These are phyloP conservation scores for Drosophila monieri DNA, from an alignment of 2,888 invertebrate species.

Conservation along the genomic window DNA sequence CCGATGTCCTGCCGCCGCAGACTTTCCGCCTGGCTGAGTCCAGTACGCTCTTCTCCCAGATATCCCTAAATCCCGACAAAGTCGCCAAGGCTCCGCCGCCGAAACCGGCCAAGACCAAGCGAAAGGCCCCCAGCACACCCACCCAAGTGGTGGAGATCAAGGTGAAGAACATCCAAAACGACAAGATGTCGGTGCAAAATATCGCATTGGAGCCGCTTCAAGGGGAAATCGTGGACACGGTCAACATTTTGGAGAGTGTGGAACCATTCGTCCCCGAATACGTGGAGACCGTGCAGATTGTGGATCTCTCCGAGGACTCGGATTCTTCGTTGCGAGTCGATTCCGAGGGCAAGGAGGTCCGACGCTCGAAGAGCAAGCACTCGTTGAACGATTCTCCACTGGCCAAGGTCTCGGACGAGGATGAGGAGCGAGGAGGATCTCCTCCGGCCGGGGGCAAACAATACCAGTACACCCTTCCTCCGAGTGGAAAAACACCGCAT, in stretches of 20 bases:
- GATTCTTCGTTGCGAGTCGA: slow-evolving; percentile 83
- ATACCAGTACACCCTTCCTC: slow-evolving; percentile 78
- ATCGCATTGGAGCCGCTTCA: slow-evolving; percentile 80
- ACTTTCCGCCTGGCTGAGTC: slow-evolving; percentile 88
- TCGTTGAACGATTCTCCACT: slow-evolving; percentile 68
- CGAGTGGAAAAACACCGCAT: slow-evolving; percentile 83
- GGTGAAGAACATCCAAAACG: slow-evolving; percentile 88
- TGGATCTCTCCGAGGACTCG: slow-evolving; percentile 85
- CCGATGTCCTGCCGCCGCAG: slow-evolving; percentile 85
- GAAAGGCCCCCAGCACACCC: slow-evolving; percentile 68
- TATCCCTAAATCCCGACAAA: slow-evolving; percentile 85
- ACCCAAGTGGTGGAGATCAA: slow-evolving; percentile 88
- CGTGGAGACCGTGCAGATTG: slow-evolving; percentile 86
- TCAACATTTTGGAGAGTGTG: slow-evolving; percentile 85
- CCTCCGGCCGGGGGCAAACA: slow-evolving; percentile 60
- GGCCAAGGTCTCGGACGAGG: slow-evolving; percentile 50
- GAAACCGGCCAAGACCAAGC: slow-evolving; percentile 71
- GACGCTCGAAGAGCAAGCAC: slow-evolving; percentile 70
- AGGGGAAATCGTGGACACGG: slow-evolving; percentile 84
- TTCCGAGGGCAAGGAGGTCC: slow-evolving; percentile 64
- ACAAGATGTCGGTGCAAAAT: slow-evolving; percentile 85
- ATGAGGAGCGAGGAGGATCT: slow-evolving; percentile 58
- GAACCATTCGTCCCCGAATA: slow-evolving; percentile 85
- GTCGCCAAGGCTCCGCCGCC: slow-evolving; percentile 36
- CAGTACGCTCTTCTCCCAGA: slow-evolving; percentile 89